Base-by-base conservation (phyloP, 1,140 invertebrate species). In the Mya arenaria region DNA sequence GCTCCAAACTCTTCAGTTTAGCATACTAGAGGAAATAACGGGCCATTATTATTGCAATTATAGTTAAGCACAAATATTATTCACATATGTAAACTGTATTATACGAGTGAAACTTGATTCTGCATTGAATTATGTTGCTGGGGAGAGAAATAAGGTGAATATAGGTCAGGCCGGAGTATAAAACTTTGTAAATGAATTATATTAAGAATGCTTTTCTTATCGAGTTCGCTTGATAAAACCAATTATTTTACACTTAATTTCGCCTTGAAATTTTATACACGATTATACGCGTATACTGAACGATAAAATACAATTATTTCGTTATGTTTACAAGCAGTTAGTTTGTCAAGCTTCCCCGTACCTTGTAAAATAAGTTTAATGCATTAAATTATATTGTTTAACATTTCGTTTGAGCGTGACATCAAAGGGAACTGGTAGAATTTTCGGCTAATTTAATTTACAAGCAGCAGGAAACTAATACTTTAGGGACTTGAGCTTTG, bases 331-430 rank as follows among this genome's bases (percentile, higher is more conserved):
- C 73, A 44, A 63, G 41, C 48, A 52, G 48, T 39, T 82, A 48
- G n/a, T 82, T 77, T 23, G 48, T 34, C 23, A 69, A 60, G 13
- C 56, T 34, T 28, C 86, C 68, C 15, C 72, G 19, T 41, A 65
- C 32, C 66, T 83, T 75, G 25, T 74, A 56, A 96, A 97, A 92
- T 95, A 96, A 81, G 94, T 95, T 52, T 96, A 96, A 86, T 94
- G 95, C 69, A 95, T 95, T 73, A 95, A 96, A 41, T 10, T 10
- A 92, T 96, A 65, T 96, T 95, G 25, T 96, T 96, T 1, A 63
- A 63, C 60, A 63, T 28, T 23, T 19, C 19, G 15, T 30, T 63
- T 63, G 60, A 63, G 23, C 8, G 28, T 19, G 28, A 36, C 55
- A 25, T 23, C 19, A 52, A 52, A 52, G 48, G 25, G 25, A 48